phyloP scores from a whole-genome alignment of 2,113 vertebrate genomes.

The Onychostruthus taczanowskii region DNA sequence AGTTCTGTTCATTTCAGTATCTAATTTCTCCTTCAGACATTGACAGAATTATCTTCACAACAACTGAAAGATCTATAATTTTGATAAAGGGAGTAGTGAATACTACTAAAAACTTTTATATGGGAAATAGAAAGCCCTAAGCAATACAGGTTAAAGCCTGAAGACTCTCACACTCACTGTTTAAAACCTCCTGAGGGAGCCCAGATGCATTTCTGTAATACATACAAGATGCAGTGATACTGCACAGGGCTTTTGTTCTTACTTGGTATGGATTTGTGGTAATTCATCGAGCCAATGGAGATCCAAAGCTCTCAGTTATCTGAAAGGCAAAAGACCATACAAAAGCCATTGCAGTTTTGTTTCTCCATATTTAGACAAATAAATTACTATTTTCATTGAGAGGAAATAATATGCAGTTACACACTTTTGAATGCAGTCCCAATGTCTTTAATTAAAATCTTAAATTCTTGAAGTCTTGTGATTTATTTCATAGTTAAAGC shows the following conservation, averaged over 20 bases:
- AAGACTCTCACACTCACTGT: not conserved
- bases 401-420: not conserved
- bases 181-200: not conserved
- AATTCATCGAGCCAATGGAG: not conserved
- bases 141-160: not conserved
- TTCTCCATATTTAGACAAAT: not conserved
- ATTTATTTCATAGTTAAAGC: not conserved
- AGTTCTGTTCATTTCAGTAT: not conserved
- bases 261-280: not conserved
- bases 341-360: not conserved
- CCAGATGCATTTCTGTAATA: not conserved
- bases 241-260: not conserved
- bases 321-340: not conserved
- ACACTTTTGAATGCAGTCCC: not conserved
- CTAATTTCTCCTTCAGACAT: not conserved
- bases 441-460: conserved; percentile 37
- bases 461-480: not conserved
- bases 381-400: not conserved
- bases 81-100: not conserved
- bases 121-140: not conserved
- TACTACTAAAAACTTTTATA: not conserved
- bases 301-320: not conserved
- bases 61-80: not conserved
- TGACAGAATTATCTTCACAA: not conserved
- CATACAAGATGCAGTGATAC: not conserved